Evolutionary conservation across 2,797 vertebrate genomes (phyloP), one percentile per base, ranked within the genome.

Genomic region (Cheirogaleus major): DNA sequence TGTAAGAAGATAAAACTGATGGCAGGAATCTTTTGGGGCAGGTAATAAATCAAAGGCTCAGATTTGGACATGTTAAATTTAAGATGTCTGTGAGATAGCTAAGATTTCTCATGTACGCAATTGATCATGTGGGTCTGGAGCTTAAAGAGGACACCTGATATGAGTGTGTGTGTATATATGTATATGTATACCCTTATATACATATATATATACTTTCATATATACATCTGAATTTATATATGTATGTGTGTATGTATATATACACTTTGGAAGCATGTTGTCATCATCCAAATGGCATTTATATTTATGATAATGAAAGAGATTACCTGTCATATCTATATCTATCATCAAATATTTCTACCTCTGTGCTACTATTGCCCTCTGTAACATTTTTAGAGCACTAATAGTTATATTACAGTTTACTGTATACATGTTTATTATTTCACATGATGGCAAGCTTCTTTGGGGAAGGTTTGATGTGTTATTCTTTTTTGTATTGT

Each of bases 11-110:
- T 38, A 67, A 67, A 12, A 92, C 18, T 72, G 38, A 45, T 50
- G 30, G 15, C 76, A 4, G 13, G 5, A 76, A 38, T 30, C 25
- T n/a, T 48, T 35, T 30, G 57, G 11, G 65, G 4, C 9, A 50
- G 23, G 18, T 43, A 43, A 38, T 48, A 78, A 92, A n/a, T 35
- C 57, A 87, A 88, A 89, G 25, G 6, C 67, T 85, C 25, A 43
- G 17, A 10, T 78, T 73, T 82, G 30, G 14, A 61, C 3, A 9
- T 25, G 78, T 85, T 69, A 41, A n/a, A 55, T 69, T 41, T 32
- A 50, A 90, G 35, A 90, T 41, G 18, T 59, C 5, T 76, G 18
- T 72, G 35, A 90, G 27, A 43, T 76, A 65, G 6, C 13, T 43
- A 85, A 52, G 41, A 55, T 25, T 35, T 76, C 8, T 61, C 22